Percentiles rank a stretch among this genome's conserved stretches.
These are phyloP conservation scores for Sphenodon punctatus DNA, from an alignment of 2,797 vertebrate genomes.

Conservation along the genomic window DNA sequence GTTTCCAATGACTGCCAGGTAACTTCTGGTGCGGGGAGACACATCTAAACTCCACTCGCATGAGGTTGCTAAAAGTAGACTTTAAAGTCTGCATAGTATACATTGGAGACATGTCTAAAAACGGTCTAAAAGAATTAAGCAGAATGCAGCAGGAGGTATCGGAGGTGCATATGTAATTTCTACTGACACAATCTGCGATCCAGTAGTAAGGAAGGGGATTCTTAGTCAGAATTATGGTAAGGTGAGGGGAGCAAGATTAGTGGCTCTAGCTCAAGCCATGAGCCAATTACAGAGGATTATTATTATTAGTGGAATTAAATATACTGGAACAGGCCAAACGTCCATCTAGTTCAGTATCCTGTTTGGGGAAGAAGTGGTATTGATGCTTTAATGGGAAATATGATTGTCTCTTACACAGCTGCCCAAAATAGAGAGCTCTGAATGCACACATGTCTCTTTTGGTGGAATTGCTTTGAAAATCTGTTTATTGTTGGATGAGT, in stretches of 20 bases:
- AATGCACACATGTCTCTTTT: background rate
- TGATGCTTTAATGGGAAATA: background rate
- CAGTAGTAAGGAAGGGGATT: constrained; percentile 17
- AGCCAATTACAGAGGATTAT: constrained; percentile 61
- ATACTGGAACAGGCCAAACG: constrained; percentile 1
- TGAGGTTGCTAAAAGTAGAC: too few relatives aligned
- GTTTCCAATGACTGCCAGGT: too few relatives aligned
- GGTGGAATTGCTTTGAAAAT: background rate
- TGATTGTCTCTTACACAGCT: background rate
- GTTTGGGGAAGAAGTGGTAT: background rate
- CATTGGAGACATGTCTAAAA: too few relatives aligned
- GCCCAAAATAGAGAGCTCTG: background rate
- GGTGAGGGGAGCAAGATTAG: constrained; percentile 46
- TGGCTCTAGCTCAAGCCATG: constrained; percentile 45
- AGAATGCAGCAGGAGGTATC: constrained; percentile 44
- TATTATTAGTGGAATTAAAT: constrained; percentile 61
- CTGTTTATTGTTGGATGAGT: background rate
- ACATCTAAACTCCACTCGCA: too few relatives aligned
- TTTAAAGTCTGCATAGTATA: too few relatives aligned
- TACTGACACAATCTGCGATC: constrained; percentile 33
- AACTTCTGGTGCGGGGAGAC: too few relatives aligned
- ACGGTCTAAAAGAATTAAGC: too few relatives aligned
- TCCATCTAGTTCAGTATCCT: background rate
- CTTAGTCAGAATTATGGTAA: constrained; percentile 40
- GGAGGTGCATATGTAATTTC: constrained; percentile 54